Base-by-base conservation (phyloP, 1,140 invertebrate species). In the Cotesia vestalis region DNA sequence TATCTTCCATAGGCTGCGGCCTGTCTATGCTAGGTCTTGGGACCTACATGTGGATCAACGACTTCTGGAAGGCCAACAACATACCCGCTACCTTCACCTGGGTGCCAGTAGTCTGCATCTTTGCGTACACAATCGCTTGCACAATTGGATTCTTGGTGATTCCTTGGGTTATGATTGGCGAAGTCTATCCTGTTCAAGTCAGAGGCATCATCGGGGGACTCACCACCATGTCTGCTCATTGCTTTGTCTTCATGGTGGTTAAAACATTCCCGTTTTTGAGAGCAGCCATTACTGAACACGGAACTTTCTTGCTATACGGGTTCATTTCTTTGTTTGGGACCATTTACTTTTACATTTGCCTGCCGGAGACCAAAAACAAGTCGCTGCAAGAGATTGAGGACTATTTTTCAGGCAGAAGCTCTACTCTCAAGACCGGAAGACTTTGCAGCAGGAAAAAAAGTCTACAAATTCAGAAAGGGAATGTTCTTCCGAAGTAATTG, bases 321-420 rank as follows among this genome's bases (percentile, higher is more conserved):
- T 85, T 85, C 20, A 87, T 90, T 71, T 91, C 91, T 4, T 76
- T 91, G 2, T 79, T 87, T 40, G 90, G 90, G 83, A 88, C 89
- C 72, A 80, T 91, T 57, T 87, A 90, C 66, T 85, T 91, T 57
- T 89, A 86, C 40, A 69, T 91, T 61, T 91, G 88, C 71, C 83
- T 95, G 12, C 94, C 94, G n/a, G 94, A 96, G 83, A 96, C 94
- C 0, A 95, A 94, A 81, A 92, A 91, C 6, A 90, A 90, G 77
- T 90, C 89, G 1, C 83, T 95, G 8, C 93, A 94, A 81, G 93
- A 95, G 80, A 94, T 95, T 34, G 91, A 92, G 81, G 91, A 91
- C 76, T 91, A 91, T 72, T 92, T 91, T 76, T 89, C 89, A 4
- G 89, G 89, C 2, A 85, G 88, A 40, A 86, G 77, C n/a, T 78